Conservation (phyloP, 37 sponge, comb jelly and placozoan species). For the Lycopodina hypogea region DNA sequence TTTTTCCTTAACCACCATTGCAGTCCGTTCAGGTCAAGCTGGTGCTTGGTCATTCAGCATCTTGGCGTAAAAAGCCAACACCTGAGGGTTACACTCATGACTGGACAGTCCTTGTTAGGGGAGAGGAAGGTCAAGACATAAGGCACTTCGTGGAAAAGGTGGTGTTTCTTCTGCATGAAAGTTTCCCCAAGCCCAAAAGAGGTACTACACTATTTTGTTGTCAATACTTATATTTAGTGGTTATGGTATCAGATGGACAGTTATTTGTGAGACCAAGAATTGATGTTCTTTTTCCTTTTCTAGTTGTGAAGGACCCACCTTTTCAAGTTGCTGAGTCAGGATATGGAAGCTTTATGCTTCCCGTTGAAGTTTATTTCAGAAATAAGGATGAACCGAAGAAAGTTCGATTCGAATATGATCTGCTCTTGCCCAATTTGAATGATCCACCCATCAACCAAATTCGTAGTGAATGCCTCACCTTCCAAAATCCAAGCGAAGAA, state of each 20-base stretch:
- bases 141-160: conserved; percentile 94
- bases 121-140: conserved; percentile 85
- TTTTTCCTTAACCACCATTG: background rate
- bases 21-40: conserved; percentile 85
- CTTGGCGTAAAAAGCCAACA: conserved; percentile 85
- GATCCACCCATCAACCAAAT: conserved; percentile 91
- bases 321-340: conserved; percentile 96
- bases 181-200: conserved; percentile 89
- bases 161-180: conserved; percentile 91
- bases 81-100: conserved; percentile 94
- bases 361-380: conserved; percentile 88
- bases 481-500: conserved; percentile 93
- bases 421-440: conserved; percentile 83
- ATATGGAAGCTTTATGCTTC: conserved; percentile 93
- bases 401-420: conserved; percentile 92
- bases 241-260: background rate
- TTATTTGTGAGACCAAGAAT: too few relatives aligned
- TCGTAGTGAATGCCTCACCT: conserved; percentile 93
- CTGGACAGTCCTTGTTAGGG: conserved; percentile 91
- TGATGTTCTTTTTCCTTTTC: background rate
- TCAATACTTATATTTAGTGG: background rate
- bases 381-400: conserved; percentile 93
- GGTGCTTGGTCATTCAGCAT: conserved; percentile 90
- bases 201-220: conserved; percentile 41
- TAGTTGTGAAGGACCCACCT: conserved; percentile 94